Percentiles rank a stretch among this genome's conserved stretches.
Conservation (phyloP, 2,797 vertebrate species). For the Artibeus jamaicensis region DNA sequence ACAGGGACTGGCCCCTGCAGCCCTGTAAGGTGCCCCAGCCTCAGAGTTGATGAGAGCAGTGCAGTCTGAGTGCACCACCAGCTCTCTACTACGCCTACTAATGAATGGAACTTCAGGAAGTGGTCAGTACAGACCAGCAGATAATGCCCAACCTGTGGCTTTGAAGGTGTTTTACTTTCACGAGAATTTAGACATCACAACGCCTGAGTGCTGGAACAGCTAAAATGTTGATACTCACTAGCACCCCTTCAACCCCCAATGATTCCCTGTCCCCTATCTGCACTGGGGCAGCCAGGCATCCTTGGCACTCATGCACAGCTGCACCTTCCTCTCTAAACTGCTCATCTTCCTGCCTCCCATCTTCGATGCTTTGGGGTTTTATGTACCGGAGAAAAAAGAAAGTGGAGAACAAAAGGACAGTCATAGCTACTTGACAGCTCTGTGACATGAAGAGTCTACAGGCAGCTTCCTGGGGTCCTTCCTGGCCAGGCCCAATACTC, state of each 20-base stretch:
- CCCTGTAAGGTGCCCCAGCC: not conserved
- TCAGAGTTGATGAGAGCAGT: not conserved
- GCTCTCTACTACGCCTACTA: fast-evolving
- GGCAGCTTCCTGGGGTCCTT: not conserved
- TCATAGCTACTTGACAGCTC: not conserved
- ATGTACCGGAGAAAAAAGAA: not conserved
- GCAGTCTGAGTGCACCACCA: fast-evolving
- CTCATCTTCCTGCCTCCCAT: not conserved
- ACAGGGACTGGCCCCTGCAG: not conserved
- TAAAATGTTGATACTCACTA: not conserved
- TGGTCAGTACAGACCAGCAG: not conserved
- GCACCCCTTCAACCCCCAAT: fast-evolving
- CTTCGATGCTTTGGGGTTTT: not conserved
- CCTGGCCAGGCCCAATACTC: not conserved
- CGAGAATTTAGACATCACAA: not conserved
- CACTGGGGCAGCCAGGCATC: fast-evolving
- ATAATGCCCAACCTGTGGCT: not conserved
- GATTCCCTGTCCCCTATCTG: not conserved
- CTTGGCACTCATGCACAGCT: not conserved
- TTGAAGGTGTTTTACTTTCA: not conserved
- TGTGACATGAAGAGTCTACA: not conserved
- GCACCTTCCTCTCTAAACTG: not conserved
- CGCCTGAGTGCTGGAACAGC: not conserved
- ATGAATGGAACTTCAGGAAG: not conserved
- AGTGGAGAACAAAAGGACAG: not conserved